Percentiles rank a stretch among this genome's conserved stretches.
Evolutionary conservation across 2,888 invertebrate species (phyloP).

Genomic region (Polymixis lichenea): DNA sequence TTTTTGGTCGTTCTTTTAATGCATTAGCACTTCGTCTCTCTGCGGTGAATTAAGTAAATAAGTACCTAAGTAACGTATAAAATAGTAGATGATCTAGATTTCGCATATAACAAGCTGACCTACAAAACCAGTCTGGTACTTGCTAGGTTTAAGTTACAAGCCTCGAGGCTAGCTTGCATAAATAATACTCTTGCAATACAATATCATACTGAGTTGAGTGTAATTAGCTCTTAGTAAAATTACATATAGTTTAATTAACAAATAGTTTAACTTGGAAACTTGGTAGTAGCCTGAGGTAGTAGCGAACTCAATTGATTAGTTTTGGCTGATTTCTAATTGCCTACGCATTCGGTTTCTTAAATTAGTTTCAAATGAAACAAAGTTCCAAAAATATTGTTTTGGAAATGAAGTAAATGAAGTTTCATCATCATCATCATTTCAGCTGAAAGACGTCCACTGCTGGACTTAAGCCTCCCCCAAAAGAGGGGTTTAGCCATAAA

Average conservation of each 20-base stretch:
- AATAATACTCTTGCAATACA: conserved; percentile 23
- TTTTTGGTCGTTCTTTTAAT: conserved; percentile 16
- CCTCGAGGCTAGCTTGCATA: conserved; percentile 15
- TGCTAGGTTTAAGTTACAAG: neutral
- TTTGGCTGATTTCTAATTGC: neutral
- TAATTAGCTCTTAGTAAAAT: conserved; percentile 1
- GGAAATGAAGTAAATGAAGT: too few species aligned
- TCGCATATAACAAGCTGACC: conserved; percentile 22
- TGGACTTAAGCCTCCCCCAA: too few species aligned
- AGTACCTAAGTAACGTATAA: conserved; percentile 17
- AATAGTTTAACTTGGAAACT: neutral
- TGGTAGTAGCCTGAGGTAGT: too few species aligned
- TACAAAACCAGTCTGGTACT: conserved; percentile 33
- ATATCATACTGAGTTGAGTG: neutral
- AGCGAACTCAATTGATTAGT: neutral
- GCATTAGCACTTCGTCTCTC: conserved; percentile 29
- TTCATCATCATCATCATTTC: too few species aligned
- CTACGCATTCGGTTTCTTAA: too few species aligned
- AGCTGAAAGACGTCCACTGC: too few species aligned
- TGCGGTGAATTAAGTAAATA: conserved; percentile 28
- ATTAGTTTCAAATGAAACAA: neutral
- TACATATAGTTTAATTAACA: neutral
- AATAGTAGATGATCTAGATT: conserved; percentile 31
- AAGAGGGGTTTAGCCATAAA: too few species aligned
- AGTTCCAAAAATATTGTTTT: too few species aligned